phyloP scores from a whole-genome alignment of 2,888 invertebrate genomes.

The Noctuana brunneofusca region DNA sequence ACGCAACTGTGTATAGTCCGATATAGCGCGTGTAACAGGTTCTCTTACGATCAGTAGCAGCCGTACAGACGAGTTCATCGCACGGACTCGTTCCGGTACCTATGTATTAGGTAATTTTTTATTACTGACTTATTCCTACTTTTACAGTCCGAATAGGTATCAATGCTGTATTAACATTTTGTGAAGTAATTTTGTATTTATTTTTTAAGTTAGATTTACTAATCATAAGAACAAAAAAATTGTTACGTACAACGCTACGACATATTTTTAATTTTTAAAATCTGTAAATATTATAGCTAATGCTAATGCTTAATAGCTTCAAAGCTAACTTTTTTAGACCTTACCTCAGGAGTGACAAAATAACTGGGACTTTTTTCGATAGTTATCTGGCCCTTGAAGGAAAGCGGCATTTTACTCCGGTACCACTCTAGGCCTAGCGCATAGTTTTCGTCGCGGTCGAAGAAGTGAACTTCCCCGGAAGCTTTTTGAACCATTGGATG shows the following conservation, averaged over 20 bases:
- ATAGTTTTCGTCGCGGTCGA: conserved; percentile 97
- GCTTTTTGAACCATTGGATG: conserved; percentile 97
- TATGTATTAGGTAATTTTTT: conserved; percentile 57
- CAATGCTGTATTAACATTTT: too few species aligned
- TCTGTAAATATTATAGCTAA: too few species aligned
- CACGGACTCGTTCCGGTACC: conserved; percentile 96
- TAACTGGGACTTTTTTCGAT: conserved; percentile 99
- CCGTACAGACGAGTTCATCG: conserved; percentile 96
- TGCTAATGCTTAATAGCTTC: too few species aligned
- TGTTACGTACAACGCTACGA: too few species aligned
- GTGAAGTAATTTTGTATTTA: too few species aligned
- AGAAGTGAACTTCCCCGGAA: conserved; percentile 97
- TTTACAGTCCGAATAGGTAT: too few species aligned
- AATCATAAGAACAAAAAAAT: too few species aligned
- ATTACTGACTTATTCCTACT: too few species aligned
- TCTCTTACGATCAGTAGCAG: conserved; percentile 96
- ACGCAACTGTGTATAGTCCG: conserved; percentile 97
- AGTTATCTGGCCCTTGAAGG: conserved; percentile 95
- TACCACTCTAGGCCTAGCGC: conserved; percentile 97
- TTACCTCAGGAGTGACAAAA: conserved; percentile 96
- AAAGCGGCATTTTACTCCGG: conserved; percentile 95
- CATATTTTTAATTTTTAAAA: too few species aligned
- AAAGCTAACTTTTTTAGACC: neutral
- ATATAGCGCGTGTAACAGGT: conserved; percentile 97
- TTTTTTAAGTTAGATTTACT: too few species aligned